Base-by-base conservation (phyloP, 1,140 invertebrate species). In the Heliconius hewitsoni region DNA sequence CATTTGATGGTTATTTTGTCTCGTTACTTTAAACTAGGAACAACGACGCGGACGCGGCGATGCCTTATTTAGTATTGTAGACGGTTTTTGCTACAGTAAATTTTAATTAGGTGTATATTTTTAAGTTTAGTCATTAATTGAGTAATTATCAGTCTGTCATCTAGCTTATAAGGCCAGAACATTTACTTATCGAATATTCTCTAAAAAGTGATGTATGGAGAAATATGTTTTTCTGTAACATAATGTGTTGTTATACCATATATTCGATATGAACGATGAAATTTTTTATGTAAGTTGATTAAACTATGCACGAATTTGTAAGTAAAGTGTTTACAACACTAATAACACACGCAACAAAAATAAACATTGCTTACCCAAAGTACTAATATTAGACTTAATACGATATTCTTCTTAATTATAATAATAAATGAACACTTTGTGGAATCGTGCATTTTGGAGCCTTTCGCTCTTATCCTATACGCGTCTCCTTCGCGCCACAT, bases 351-450 rank as follows among this genome's bases (percentile, higher is more conserved):
- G 42, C 34, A 46, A 46, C 13, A 16, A 66, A 80, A 76, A 52
- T 71, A 37, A 71, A 8, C 11, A 71, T 19, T 71, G 73, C 72
- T 77, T 39, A 72, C 73, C 71, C 34, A 71, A 79, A 52, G 66
- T 60, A 46, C 39, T 72, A 75, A 72, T 30, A 71, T 76, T 80
- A 72, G 39, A 39, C 72, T 72, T 75, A 71, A 70, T 73, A 77
- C 37, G 30, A 91, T 90, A 88, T 91, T 90, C 85, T 90, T 81
- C 80, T 87, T 88, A 90, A 91, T 91, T 89, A 93, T 91, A 86
- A 91, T 90, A 91, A 92, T 90, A 91, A 88, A 86, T 83, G 84
- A 78, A 89, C 85, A 90, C 85, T 90, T 88, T 86, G 85, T 80
- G 80, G 84, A 87, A 89, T 91, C 87, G 84, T 90, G 88, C 86